These are phyloP conservation scores for Pungitius pungitius DNA, from an alignment of 2,113 vertebrate species.

Conservation along the genomic window DNA sequence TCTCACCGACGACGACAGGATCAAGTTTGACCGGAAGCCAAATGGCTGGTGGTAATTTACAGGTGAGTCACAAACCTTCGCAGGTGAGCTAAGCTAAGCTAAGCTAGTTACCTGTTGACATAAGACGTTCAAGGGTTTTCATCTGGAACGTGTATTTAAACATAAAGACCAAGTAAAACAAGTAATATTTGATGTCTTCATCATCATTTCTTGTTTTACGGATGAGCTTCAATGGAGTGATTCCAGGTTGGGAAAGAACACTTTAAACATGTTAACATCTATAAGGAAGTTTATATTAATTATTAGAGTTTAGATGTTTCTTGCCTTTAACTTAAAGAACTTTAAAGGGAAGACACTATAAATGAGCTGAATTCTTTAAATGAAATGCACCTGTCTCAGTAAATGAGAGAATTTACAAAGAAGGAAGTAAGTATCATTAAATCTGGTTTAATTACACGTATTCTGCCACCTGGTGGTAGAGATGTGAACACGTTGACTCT, in stretches of 20 bases:
- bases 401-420: too few relatives aligned
- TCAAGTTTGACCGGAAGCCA: not conserved
- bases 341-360: too few relatives aligned
- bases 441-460: too few relatives aligned
- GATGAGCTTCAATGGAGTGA: not conserved
- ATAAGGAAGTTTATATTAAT: not conserved
- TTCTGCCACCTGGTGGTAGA: too few relatives aligned
- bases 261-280: not conserved
- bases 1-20: not conserved
- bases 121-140: not conserved
- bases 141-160: not conserved
- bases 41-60: conserved; percentile 72
- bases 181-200: not conserved
- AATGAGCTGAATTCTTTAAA: too few relatives aligned
- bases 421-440: too few relatives aligned
- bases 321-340: not conserved
- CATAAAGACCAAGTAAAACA: not conserved
- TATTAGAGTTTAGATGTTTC: not conserved
- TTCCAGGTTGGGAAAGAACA: not conserved
- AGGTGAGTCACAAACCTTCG: conserved; percentile 67
- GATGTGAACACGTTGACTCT: too few relatives aligned
- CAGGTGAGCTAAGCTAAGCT: not conserved
- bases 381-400: too few relatives aligned
- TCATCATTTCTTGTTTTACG: not conserved
- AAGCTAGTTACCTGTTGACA: conserved; percentile 4